Evolutionary conservation across 2,888 invertebrate species (phyloP), one percentile per base, ranked within the genome.

Genomic region (Aquatica leii): DNA sequence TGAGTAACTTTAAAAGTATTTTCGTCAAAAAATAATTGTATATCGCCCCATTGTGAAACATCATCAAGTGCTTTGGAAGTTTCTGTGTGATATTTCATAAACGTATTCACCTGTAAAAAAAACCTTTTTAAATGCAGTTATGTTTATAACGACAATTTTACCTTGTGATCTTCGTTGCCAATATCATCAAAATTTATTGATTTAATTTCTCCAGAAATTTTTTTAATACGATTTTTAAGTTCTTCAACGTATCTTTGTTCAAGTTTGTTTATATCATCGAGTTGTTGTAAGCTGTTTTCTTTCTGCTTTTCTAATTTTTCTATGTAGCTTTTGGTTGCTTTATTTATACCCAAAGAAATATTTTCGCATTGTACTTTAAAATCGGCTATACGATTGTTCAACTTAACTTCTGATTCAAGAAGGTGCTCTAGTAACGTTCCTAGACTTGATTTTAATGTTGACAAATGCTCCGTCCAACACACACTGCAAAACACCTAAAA

Each of bases 381-480:
- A 74, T 86, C 84, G 70, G 85, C 84, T 62, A 84, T 79, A 78
- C 86, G 86, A 70, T 86, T 85, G 31, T 84, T 80, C 31, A 89
- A 81, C 62, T 84, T 81, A 62, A 74, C 80, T 12, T 83, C 76
- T 0, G 86, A 86, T 0, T 84, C 83, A 57, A 85, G 83, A 8
- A 89, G 78, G 73, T 88, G 87, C 69, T 84, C 84, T 35, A 83
- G 71, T 54, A 89, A 84, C n/a, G 83, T 81, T 15, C 78, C 77
- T 15, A 89, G 80, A 76, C 87, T 87, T 17, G 83, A 82, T 70
- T 85, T 82, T 77, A 89, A 82, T 62, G 88, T 87, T 17, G 83
- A 82, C 60, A 87, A 78, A 73, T 89, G 89, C 37, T 83, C 83
- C 3, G 83, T 79, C 86, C 87, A 88, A 75, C 89, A 89, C 5